Conservation (phyloP, 2,797 vertebrate genomes). For the Eulemur coronatus region DNA sequence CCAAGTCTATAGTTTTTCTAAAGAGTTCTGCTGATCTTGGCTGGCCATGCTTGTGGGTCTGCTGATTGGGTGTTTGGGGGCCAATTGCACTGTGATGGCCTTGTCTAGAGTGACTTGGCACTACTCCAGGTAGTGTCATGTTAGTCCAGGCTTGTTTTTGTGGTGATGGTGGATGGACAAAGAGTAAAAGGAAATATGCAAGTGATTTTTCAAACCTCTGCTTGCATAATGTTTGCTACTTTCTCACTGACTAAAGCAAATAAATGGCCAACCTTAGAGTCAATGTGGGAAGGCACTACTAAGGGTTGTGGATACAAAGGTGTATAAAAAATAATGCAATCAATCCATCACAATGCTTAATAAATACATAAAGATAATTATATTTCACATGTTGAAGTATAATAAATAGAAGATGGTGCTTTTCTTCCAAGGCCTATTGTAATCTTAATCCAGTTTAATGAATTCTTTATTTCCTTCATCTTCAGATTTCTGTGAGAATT, state of each 20-base stretch:
- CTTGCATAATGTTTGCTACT: background rate
- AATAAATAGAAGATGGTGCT: background rate
- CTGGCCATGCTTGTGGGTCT: background rate
- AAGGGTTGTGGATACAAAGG: background rate
- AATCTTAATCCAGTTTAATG: background rate
- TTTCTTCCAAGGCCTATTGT: background rate
- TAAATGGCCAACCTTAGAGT: background rate
- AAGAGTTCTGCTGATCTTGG: background rate
- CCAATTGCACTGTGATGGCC: background rate
- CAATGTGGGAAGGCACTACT: background rate
- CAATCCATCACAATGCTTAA: background rate
- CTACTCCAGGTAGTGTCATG: background rate
- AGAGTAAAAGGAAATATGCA: background rate
- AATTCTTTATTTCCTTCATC: background rate
- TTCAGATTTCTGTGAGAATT: conserved; percentile 43
- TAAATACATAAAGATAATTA: background rate
- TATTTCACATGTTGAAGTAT: background rate
- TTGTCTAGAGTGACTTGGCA: background rate
- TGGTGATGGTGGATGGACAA: background rate
- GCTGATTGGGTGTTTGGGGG: background rate
- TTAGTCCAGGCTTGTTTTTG: background rate
- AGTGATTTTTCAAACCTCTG: background rate
- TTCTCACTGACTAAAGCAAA: background rate
- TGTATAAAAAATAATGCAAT: background rate
- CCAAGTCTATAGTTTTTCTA: background rate